Base-by-base conservation (phyloP, 2,888 invertebrate species). In the Heliconius ismenius region DNA sequence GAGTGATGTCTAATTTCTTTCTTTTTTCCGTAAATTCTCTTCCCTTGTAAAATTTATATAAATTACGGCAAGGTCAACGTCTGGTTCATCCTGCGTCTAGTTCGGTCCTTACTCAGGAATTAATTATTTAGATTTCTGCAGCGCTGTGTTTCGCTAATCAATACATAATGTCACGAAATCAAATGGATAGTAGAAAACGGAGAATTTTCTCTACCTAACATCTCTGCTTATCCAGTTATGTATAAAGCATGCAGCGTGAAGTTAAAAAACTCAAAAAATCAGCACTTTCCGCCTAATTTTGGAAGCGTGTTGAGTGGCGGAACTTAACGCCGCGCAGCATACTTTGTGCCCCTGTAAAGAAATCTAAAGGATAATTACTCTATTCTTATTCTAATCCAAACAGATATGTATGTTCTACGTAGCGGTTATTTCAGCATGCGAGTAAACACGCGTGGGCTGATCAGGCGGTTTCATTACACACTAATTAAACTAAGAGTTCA, bases 391-490 rank as follows among this genome's bases (percentile, higher is more conserved):
- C 36, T 15, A 67, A 67, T 9, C 13, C 39, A 39, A 24, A 13
- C 39, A 39, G 7, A 43, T 39, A 11, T 13, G 15, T 67, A 11
- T 15, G 24, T 67, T 24, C 15, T 67, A 43, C 18, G 24, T 24
- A 67, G 24, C 24, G 24, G 26, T 67, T 67, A 67, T 26, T 4
- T 18, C 15, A 43, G 67, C 67, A 43, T 43, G 24, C 24, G 18
- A 49, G 49, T 18, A 49, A 49, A 24, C n/a, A 39, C 13, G 39
- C 7, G 39, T 39, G 24, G 65, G 65, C 15, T 39, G 65, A 39
- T n/a, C 3, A 6, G 67, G 39, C 3, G 24, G 67, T 67, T 67
- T 15, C 39, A 67, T 67, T 67, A 24, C 39, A 67, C 67, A 67
- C 39, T 18, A 67, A 67, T 67, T 67, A 43, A 67, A 39, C 39